phyloP scores from a whole-genome alignment of 2,113 vertebrate species.

The Stercorarius parasiticus region DNA sequence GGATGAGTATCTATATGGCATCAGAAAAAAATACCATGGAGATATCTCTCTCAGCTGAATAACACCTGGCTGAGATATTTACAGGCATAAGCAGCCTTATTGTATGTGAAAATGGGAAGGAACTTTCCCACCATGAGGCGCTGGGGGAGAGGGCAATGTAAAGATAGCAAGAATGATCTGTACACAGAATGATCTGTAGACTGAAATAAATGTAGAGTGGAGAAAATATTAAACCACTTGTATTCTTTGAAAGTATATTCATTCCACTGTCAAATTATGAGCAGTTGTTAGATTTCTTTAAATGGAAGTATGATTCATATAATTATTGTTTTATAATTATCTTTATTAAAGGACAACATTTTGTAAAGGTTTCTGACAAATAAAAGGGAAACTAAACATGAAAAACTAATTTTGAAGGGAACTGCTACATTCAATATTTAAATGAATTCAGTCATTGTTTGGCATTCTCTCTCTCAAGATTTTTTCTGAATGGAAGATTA shows the following conservation, averaged over 20 bases:
- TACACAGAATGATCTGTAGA: not conserved
- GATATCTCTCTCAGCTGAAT: slow-evolving; percentile 19
- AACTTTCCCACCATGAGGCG: not conserved
- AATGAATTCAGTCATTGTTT: slow-evolving; percentile 35
- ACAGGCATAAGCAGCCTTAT: not conserved
- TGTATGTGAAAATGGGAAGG: not conserved
- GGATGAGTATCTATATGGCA: slow-evolving; percentile 50
- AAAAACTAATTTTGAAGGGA: slow-evolving; percentile 24
- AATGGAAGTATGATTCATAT: slow-evolving; percentile 62
- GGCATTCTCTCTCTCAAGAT: not conserved
- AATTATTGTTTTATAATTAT: slow-evolving; percentile 65
- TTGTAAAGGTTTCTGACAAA: slow-evolving; percentile 55
- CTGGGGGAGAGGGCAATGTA: not conserved
- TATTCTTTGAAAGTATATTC: slow-evolving; percentile 40
- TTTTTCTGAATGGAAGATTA: slow-evolving; percentile 36
- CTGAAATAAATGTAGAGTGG: not conserved
- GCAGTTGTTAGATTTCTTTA: slow-evolving; percentile 51
- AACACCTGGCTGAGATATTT: slow-evolving; percentile 44
- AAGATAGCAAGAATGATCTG: not conserved
- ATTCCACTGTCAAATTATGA: slow-evolving; percentile 49
- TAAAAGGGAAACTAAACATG: slow-evolving; percentile 32
- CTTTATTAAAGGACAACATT: slow-evolving; percentile 59
- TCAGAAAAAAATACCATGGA: slow-evolving; percentile 48
- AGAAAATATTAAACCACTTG: slow-evolving; percentile 14
- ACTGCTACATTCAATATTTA: slow-evolving; percentile 5